Percentiles rank a stretch among this genome's conserved stretches.
Evolutionary conservation across 1,140 invertebrate species (phyloP).

Genomic region (Drosophila tristis): DNA sequence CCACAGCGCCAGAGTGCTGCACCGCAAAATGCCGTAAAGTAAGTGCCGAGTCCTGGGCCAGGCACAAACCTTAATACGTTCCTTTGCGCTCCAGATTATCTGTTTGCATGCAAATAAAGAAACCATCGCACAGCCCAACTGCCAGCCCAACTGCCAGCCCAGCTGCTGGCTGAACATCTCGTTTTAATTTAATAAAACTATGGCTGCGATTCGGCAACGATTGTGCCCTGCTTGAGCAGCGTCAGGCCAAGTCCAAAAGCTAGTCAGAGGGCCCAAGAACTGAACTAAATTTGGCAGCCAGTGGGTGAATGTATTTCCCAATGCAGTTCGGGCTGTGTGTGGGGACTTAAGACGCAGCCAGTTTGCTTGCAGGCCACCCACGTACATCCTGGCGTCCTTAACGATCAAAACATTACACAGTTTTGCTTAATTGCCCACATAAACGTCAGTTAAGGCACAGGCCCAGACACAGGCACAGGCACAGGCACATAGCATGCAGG

Average conservation of each 20-base stretch:
- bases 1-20: not conserved
- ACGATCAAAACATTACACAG: slow-evolving; percentile 65
- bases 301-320: no score
- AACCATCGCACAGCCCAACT: not conserved
- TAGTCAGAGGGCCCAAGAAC: no score
- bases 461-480: not conserved
- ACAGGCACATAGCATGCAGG: not conserved
- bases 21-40: slow-evolving; percentile 16
- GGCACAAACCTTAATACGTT: no score
- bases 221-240: no score
- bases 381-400: slow-evolving; percentile 22
- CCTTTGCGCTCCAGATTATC: slow-evolving; percentile 23
- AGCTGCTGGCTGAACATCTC: not conserved
- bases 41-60: slow-evolving; percentile 1
- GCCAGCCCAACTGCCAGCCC: not conserved
- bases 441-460: slow-evolving; percentile 49
- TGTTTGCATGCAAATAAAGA: slow-evolving; percentile 54
- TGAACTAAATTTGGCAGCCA: no score
- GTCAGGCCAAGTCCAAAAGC: no score
- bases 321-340: no score
- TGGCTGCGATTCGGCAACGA: no score
- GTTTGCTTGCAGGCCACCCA: not conserved
- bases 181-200: no score
- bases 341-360: no score
- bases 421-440: slow-evolving; percentile 73